Base-by-base conservation (phyloP, 2,113 vertebrate species). In the Vicugna pacos region DNA sequence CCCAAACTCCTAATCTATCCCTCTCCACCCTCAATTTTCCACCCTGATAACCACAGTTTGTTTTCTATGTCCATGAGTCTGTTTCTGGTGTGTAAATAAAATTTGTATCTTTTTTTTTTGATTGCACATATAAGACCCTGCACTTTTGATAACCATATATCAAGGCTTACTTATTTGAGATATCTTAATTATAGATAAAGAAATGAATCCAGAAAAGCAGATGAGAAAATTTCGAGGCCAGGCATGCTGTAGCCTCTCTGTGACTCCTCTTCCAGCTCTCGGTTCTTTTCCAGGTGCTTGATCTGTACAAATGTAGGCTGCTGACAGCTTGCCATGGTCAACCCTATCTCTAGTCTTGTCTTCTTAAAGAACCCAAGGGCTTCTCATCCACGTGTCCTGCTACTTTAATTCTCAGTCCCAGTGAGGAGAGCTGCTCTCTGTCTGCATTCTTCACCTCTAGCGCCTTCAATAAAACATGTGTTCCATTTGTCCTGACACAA, bases 161-260 rank as follows among this genome's bases (percentile, higher is more conserved):
- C 65, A 56, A 92, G 58, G 52, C 16, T 91, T 52, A 48, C 20
- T 75, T 65, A 60, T 42, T 42, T 91, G 32, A 46, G 26, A 4
- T 72, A 79, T 93, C 30, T 77, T 12, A 54, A 7, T n/a, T 90
- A 32, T 38, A 65, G n/a, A 69, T 62, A 32, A 67, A 92, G n/a
- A 64, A 70, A n/a, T 6, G 50, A 95, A 7, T 20, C 58, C 7
- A 17, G 75, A 65, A 64, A 48, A 79, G 5, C 19, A n/a, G 6
- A 92, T 26, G 38, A 26, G 6, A 62, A 42, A 24, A 5, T 1
- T 15, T 32, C 10, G 12, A 70, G 67, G 20, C 11, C 54, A 86
- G 4, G 64, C 64, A 26, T 3, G 0, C 50, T 65, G 20, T 28
- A 48, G 12, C 15, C 28, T 13, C 32, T 11, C 20, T 42, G 11